Base-by-base conservation (phyloP, 2,113 vertebrate species). In the Callionymus lyra region DNA sequence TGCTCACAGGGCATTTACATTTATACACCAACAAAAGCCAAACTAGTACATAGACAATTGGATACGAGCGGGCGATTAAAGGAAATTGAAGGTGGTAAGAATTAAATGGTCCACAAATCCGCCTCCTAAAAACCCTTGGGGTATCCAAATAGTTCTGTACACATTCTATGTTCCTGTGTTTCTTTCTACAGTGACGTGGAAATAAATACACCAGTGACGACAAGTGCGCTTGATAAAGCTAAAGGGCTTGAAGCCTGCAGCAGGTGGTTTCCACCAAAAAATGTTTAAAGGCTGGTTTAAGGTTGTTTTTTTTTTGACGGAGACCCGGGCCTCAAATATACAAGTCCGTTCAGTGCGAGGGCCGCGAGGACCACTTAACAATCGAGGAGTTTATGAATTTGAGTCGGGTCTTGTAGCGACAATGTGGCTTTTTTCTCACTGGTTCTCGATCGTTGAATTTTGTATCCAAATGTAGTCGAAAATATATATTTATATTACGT, bases 401-500 rank as follows among this genome's bases (percentile, higher is more conserved):
- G 16, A 70, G 58, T 62, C n/a, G 65, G 62, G 57, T 68, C 54
- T 63, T 66, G 62, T 46, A 59, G 47, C 56, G 70, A 74, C 59
- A 58, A 51, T 45, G 55, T 57, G 68, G 58, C 66, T 70, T 47
- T 70, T 62, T 58, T 71, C 58, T 44, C 62, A 68, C 54, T 44
- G 49, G 39, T 63, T 41, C 47, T 50, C 37, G 41, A 61, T 56
- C 52, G 60, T 63, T 61, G 56, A 58, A 61, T 64, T n/a, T 65
- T 74, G 74, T 72, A 73, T 62, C 64, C 42, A 55, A 70, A 69
- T 78, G 82, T 77, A 52, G 67, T 76, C 64, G 64, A 86, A 85
- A 86, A 87, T 83, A 87, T 80, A 85, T 72, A 80, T 80, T 81
- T 72, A 74, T 72, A 82, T 78, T 79, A 82, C 68, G 77, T 84